Percentiles rank a stretch among this genome's conserved stretches.
phyloP scores from a whole-genome alignment of 1,140 invertebrate genomes.

The Zaprionus tsacasi region DNA sequence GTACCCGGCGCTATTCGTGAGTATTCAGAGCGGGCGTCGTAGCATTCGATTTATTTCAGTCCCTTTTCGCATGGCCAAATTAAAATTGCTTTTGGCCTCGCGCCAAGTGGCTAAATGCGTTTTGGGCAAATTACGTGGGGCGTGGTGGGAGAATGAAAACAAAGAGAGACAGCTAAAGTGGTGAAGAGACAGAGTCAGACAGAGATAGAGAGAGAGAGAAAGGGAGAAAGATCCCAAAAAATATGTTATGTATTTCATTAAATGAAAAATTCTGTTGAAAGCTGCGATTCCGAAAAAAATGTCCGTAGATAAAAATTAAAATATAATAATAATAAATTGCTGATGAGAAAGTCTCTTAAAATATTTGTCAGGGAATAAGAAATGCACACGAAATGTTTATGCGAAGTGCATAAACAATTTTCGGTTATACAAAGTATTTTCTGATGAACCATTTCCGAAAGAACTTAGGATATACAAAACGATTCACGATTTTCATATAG shows the following conservation, averaged over 20 bases:
- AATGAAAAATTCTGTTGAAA: conserved; percentile 8
- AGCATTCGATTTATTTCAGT: conserved; percentile 34
- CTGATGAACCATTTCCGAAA: neutral
- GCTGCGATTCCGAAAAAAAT: conserved; percentile 8
- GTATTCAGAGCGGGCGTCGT: neutral
- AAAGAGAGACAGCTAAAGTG: conserved; percentile 6
- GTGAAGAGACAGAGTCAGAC: neutral
- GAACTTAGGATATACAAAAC: neutral
- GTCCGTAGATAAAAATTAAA: neutral
- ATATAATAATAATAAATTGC: neutral
- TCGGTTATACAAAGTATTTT: neutral
- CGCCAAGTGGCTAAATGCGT: conserved; percentile 70
- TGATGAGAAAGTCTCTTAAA: neutral
- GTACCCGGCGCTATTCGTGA: conserved; percentile 7
- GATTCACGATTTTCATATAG: neutral
- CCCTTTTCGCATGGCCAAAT: conserved; percentile 43
- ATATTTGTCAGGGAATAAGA: neutral
- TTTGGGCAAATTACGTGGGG: conserved; percentile 60
- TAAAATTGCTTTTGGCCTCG: conserved; percentile 51
- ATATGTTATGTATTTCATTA: conserved; percentile 15
- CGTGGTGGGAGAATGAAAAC: conserved; percentile 5
- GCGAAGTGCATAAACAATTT: neutral
- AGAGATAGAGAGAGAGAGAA: neutral
- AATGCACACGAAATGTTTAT: neutral
- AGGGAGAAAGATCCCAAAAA: conserved; percentile 6